Percentiles rank a stretch among this genome's conserved stretches.
Conservation (phyloP, 2,113 vertebrate species). For the Myiagra hebetior region DNA sequence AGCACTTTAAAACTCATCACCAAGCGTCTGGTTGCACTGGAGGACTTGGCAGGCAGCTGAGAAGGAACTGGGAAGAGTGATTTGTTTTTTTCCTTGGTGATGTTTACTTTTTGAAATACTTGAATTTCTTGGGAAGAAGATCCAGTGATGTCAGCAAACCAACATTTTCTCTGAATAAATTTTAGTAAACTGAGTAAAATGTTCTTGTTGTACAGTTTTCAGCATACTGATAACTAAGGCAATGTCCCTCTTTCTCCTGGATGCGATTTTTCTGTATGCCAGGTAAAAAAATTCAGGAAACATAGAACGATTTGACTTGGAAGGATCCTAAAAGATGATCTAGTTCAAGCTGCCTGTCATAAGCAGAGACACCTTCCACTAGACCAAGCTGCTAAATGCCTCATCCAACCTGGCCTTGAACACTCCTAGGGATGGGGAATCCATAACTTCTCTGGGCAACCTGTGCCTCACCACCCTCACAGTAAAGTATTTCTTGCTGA, state of each 20-base stretch:
- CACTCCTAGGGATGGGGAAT: not conserved
- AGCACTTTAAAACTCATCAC: not conserved
- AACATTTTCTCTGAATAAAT: not conserved
- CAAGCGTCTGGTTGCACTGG: fast-evolving
- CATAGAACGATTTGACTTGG: not conserved
- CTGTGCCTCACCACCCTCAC: not conserved
- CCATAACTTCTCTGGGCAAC: not conserved
- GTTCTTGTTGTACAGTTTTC: not conserved
- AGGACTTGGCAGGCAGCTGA: not conserved
- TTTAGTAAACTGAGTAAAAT: not conserved
- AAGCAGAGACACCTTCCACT: not conserved
- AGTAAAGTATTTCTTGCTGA: not conserved
- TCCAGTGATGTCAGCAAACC: not conserved
- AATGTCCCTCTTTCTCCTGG: not conserved
- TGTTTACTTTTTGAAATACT: not conserved
- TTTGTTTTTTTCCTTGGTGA: not conserved
- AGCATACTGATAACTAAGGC: not conserved
- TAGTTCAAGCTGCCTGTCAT: not conserved
- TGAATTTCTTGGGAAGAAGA: not conserved
- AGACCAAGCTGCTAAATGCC: not conserved
- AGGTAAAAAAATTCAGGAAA: not conserved
- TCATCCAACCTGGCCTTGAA: not conserved
- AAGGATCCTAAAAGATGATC: not conserved
- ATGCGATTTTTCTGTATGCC: not conserved
- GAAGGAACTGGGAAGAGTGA: not conserved